phyloP scores from a whole-genome alignment of 35 echinoderm and acorn worm genomes.

The Patiria miniata region DNA sequence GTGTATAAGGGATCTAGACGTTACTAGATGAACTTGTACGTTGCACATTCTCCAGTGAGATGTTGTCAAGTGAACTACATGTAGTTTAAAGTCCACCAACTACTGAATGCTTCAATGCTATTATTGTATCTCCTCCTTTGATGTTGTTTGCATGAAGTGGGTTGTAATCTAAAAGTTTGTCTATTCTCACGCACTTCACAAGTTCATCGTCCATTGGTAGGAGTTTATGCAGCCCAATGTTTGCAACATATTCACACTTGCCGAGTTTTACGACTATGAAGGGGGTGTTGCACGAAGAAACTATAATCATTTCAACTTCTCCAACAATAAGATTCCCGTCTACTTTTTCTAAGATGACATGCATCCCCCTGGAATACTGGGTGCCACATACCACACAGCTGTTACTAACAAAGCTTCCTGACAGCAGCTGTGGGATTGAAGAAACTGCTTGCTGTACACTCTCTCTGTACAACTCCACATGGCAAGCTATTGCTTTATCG shows the following conservation, averaged over 20 bases:
- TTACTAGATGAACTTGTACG: not conserved
- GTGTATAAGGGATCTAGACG: not conserved
- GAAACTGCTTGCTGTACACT: not conserved
- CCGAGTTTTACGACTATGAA: not conserved
- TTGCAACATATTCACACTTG: not conserved
- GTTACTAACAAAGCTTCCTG: not conserved
- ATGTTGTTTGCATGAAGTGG: not conserved
- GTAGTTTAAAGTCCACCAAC: not conserved
- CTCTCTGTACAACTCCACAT: not conserved
- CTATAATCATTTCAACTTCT: not conserved
- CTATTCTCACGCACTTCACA: not conserved
- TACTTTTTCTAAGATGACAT: not conserved
- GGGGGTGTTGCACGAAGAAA: not conserved
- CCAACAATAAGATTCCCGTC: not conserved
- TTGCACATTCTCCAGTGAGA: not conserved
- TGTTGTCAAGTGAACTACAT: not conserved
- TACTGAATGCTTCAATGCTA: not conserved
- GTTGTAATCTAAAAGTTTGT: not conserved
- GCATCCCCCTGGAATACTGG: not conserved
- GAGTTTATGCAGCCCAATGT: not conserved
- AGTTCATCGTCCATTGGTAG: not conserved
- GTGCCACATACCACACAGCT: not conserved
- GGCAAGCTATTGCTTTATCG: not conserved
- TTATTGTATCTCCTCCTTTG: not conserved
- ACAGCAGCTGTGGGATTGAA: not conserved